Percentiles rank a stretch among this genome's conserved stretches.
These are phyloP conservation scores for Lates calcarifer DNA, from an alignment of 2,113 vertebrate genomes.

Conservation along the genomic window DNA sequence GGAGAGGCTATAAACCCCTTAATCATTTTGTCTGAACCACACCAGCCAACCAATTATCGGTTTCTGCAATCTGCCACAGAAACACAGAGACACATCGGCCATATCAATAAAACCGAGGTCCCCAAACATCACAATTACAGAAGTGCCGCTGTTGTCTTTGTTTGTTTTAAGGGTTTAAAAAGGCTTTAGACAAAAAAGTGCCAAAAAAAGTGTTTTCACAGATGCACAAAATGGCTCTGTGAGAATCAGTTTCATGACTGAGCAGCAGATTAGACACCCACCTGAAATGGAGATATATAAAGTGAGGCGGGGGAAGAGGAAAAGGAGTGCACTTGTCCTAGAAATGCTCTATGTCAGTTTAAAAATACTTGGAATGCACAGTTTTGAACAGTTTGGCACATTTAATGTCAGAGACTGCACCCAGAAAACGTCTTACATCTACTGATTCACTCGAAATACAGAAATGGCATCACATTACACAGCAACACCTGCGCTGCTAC, in stretches of 20 bases:
- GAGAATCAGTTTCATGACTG: conserved; percentile 37
- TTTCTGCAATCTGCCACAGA: conserved; percentile 44
- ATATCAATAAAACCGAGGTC: conserved; percentile 18
- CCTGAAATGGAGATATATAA: conserved; percentile 56
- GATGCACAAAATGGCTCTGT: conserved; percentile 33
- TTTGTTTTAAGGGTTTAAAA: neutral
- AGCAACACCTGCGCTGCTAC: conserved; percentile 1
- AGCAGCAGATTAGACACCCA: conserved; percentile 47
- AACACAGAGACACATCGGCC: conserved; percentile 26
- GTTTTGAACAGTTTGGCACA: conserved; percentile 62
- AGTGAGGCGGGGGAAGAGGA: conserved; percentile 45
- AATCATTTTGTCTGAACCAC: conserved; percentile 57
- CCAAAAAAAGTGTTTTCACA: conserved; percentile 1
- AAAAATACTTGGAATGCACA: conserved; percentile 72
- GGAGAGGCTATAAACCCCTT: conserved; percentile 56
- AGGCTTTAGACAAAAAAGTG: neutral
- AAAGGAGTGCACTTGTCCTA: conserved; percentile 67
- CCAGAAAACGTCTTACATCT: conserved; percentile 5
- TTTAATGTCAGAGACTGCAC: conserved; percentile 45
- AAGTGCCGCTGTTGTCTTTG: neutral
- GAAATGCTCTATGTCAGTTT: conserved; percentile 71
- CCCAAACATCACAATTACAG: neutral
- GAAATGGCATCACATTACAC: neutral
- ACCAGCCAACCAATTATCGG: conserved; percentile 42
- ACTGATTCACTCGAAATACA: neutral